phyloP scores from a whole-genome alignment of 92 coral and sea anemone genomes.

The Meandrina meandrites region DNA sequence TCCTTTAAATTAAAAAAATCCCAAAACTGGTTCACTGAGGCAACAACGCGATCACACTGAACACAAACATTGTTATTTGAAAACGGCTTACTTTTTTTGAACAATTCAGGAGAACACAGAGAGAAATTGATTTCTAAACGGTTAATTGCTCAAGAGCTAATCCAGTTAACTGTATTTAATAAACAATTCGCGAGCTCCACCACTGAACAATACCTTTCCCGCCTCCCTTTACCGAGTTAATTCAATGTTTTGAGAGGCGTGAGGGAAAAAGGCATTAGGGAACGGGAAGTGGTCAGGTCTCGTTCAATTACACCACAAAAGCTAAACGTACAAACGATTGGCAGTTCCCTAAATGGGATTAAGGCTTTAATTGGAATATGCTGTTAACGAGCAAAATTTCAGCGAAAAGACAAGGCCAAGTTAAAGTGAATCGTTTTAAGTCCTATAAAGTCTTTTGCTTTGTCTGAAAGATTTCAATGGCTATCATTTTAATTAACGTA shows the following conservation, averaged over 20 bases:
- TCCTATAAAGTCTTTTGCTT: conserved; percentile 75
- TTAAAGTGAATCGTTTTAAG: conserved; percentile 78
- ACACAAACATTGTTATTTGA: conserved; percentile 6
- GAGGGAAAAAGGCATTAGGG: conserved; percentile 70
- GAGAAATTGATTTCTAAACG: conserved; percentile 40
- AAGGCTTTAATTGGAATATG: conserved; percentile 81
- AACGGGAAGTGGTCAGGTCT: conserved; percentile 80
- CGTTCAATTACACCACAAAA: conserved; percentile 83
- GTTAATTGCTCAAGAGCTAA: conserved; percentile 58
- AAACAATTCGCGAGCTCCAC: conserved; percentile 50
- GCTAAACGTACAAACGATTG: conserved; percentile 73
- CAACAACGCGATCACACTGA: neutral
- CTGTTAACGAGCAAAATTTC: conserved; percentile 86
- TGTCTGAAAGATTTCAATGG: conserved; percentile 88
- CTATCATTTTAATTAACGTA: conserved; percentile 95
- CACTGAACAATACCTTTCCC: conserved; percentile 66
- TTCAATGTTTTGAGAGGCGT: conserved; percentile 86
- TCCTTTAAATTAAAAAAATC: conserved; percentile 20
- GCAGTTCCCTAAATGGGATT: conserved; percentile 83
- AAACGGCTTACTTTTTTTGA: conserved; percentile 20
- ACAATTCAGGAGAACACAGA: neutral
- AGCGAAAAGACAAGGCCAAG: conserved; percentile 61
- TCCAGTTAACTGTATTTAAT: conserved; percentile 60
- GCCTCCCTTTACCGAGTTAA: conserved; percentile 65
- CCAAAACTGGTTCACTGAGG: neutral